These are phyloP conservation scores for Channallabes apus DNA, from an alignment of 2,797 vertebrate genomes.

Conservation along the genomic window DNA sequence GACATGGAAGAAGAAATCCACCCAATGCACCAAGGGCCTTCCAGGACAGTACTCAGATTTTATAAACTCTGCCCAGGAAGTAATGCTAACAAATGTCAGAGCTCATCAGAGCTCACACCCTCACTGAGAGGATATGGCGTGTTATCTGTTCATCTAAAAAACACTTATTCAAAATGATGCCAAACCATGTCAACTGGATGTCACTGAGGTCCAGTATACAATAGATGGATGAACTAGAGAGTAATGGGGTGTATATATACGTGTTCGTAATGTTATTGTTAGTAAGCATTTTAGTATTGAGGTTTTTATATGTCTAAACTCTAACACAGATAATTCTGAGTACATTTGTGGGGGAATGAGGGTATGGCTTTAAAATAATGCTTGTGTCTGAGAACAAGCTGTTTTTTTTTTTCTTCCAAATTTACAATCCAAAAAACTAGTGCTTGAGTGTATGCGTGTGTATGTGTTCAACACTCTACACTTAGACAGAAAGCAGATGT, in stretches of 20 bases:
- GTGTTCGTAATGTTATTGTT: constrained; percentile 26
- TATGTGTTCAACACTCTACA: constrained; percentile 40
- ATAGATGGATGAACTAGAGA: constrained; percentile 37
- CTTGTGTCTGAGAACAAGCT: background rate
- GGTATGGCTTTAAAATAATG: constrained; percentile 24
- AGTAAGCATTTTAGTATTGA: constrained; percentile 22
- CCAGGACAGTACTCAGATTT: constrained; percentile 47
- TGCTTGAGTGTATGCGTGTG: constrained; percentile 38
- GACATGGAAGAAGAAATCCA: constrained; percentile 1
- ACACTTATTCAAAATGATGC: constrained; percentile 52
- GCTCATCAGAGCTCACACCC: constrained; percentile 46
- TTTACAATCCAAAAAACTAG: constrained; percentile 22
- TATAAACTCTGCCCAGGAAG: constrained; percentile 55
- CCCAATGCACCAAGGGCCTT: constrained; percentile 34
- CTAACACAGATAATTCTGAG: constrained; percentile 13
- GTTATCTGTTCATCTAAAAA: constrained; percentile 52
- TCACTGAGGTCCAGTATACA: constrained; percentile 43
- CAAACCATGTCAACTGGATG: constrained; percentile 56
- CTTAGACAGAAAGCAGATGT: constrained; percentile 66
- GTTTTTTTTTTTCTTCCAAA: constrained; percentile 27
- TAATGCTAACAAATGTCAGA: constrained; percentile 57
- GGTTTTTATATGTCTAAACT: constrained; percentile 22
- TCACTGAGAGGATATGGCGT: constrained; percentile 47
- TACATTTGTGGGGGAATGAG: constrained; percentile 19
- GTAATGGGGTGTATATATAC: constrained; percentile 25